Base-by-base conservation (phyloP, 2,113 vertebrate species). In the Oxyura jamaicensis region DNA sequence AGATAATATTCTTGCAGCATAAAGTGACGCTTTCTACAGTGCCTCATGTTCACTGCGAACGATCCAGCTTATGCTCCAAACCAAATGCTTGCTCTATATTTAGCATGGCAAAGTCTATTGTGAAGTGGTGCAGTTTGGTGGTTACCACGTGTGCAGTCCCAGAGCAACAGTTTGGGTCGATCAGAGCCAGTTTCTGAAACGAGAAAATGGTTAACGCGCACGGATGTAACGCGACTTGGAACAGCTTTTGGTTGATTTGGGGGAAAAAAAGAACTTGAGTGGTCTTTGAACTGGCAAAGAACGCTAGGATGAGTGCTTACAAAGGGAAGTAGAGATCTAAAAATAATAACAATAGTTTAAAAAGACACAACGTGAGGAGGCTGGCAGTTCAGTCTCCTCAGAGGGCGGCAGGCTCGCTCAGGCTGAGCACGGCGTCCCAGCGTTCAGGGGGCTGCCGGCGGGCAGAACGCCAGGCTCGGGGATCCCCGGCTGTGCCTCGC, bases 171-270 rank as follows among this genome's bases (percentile, higher is more conserved):
- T 68, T 82, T 9, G 59, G 41, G 23, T 33, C 35, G 16, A 2
- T 9, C 3, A 56, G 6, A 20, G 36, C 20, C 2, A 5, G 42
- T 46, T 74, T 15, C 42, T 11, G 39, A 11, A 25, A 5, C 10
- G 16, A 52, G 50, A 52, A 66, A 46, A 42, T 1, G 67, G 67
- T 39, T 35, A 31, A n/a, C 13, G 2, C 0, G 9, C 4, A 11
- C 0, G 31, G 58, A 48, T 6, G 9, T 2, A 50, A 3, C 18
- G 5, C 0, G 35, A 48, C 4, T 10, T 4, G 28, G 29, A 46
- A 6, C 46, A 56, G 35, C 25, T 39, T 39, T 44, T 3, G 35
- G 69, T 46, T 2, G 81, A 2, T 20, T 10, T 17, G 36, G 52
- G 46, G 46, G 46, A 48, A n/a, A 13, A 29, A 23, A 13, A 0